Evolutionary conservation across 1,140 invertebrate species (phyloP).

Genomic region (Lasaia peninsularis): DNA sequence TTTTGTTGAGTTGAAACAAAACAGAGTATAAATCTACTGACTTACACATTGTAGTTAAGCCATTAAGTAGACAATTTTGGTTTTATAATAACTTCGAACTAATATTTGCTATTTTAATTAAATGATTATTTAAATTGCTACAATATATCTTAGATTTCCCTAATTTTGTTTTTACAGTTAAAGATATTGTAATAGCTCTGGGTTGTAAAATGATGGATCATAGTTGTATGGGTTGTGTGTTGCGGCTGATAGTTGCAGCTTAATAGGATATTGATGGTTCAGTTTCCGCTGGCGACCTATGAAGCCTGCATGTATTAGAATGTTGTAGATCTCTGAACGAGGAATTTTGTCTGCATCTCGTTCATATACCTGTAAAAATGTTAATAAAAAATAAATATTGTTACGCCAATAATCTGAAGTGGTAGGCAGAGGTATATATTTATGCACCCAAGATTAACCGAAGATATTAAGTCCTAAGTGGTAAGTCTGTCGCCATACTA

Average conservation of each 20-base stretch:
- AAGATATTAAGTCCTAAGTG: too few relatives aligned
- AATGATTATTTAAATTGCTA: too few relatives aligned
- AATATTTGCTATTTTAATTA: too few relatives aligned
- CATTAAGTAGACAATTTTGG: too few relatives aligned
- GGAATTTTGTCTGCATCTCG: slow-evolving; percentile 78
- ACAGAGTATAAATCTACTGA: too few relatives aligned
- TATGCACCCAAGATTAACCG: too few relatives aligned
- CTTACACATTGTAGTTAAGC: too few relatives aligned
- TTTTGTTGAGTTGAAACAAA: neutral
- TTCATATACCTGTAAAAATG: slow-evolving; percentile 65
- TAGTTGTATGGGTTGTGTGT: slow-evolving; percentile 23
- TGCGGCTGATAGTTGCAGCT: slow-evolving; percentile 18
- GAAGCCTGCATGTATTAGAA: slow-evolving; percentile 79
- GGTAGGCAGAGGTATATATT: too few relatives aligned
- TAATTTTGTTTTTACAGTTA: slow-evolving; percentile 16
- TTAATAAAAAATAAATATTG: slow-evolving; percentile 7
- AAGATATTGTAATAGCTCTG: slow-evolving; percentile 52
- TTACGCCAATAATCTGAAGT: too few relatives aligned
- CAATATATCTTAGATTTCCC: neutral
- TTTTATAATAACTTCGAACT: too few relatives aligned
- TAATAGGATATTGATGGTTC: slow-evolving; percentile 16
- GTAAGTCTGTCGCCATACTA: too few relatives aligned
- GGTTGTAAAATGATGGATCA: slow-evolving; percentile 31
- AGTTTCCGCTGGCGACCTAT: slow-evolving; percentile 52
- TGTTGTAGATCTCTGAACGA: slow-evolving; percentile 78